These are phyloP conservation scores for Caenorhabditis plicata DNA, from an alignment of 2,888 invertebrate genomes.

Conservation along the genomic window DNA sequence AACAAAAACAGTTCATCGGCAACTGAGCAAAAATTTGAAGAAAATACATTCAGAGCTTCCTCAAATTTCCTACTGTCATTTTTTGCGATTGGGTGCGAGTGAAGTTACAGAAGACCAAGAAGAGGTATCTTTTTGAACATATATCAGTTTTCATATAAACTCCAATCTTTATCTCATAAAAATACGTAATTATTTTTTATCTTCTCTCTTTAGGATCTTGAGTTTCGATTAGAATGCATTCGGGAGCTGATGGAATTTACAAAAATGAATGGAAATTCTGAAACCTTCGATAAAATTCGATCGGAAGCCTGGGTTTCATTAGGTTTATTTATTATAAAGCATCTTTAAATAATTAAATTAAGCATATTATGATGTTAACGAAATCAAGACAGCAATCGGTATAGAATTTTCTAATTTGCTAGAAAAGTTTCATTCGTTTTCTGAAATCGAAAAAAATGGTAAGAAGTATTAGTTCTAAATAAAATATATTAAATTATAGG, in stretches of 20 bases:
- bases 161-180: not conserved
- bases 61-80: constrained; percentile 4
- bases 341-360: not conserved
- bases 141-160: not conserved
- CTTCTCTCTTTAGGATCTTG: constrained; percentile 2
- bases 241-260: constrained; percentile 10
- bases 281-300: not conserved
- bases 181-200: not conserved
- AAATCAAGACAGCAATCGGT: not conserved
- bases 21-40: constrained; percentile 1
- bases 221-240: constrained; percentile 3
- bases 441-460: not conserved
- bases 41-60: constrained; percentile 8
- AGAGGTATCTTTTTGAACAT: too few relatives aligned
- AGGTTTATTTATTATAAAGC: not conserved
- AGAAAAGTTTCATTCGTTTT: not conserved
- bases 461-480: too few relatives aligned
- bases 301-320: constrained; percentile 17
- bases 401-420: not conserved
- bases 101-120: constrained; percentile 7
- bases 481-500: too few relatives aligned
- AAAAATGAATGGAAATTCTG: too few relatives aligned
- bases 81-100: constrained; percentile 1
- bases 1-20: not conserved
- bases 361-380: constrained; percentile 1